phyloP scores from a whole-genome alignment of 1,140 invertebrate species.

The Asobara japonica region DNA sequence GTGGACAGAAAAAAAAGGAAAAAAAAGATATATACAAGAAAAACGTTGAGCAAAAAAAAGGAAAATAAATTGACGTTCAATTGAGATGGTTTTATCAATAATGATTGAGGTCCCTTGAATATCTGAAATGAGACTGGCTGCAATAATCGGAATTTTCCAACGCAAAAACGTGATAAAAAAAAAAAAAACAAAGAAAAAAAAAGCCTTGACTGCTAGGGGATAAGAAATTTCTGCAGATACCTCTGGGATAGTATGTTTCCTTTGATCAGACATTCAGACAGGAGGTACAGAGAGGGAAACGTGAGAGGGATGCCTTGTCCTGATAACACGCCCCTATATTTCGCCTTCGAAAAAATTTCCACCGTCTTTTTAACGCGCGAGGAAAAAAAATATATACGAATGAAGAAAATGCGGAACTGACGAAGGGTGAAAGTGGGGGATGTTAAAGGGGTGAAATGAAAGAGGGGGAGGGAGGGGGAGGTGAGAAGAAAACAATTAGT shows the following conservation, averaged over 20 bases:
- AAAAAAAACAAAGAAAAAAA: neutral
- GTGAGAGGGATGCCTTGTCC: neutral
- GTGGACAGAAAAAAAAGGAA: neutral
- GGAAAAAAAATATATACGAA: conserved; percentile 7
- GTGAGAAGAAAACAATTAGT: too few relatives aligned
- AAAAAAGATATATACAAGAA: neutral
- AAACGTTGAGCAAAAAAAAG: neutral
- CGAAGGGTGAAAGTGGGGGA: neutral
- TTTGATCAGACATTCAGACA: conserved; percentile 15
- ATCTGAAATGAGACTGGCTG: neutral
- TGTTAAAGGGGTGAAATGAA: neutral
- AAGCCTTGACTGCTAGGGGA: conserved; percentile 2
- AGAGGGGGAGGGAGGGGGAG: too few relatives aligned
- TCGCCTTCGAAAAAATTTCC: neutral
- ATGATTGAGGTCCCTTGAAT: neutral
- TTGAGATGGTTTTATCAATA: neutral
- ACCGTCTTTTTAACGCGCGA: neutral
- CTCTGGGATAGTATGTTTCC: conserved; percentile 7
- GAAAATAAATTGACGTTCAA: neutral
- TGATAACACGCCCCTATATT: conserved; percentile 11
- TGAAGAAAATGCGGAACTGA: neutral
- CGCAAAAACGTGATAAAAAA: neutral
- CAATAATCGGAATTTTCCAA: conserved; percentile 2
- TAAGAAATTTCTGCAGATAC: conserved; percentile 5
- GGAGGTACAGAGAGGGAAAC: neutral